Conservation (phyloP, 2,113 vertebrate genomes). For the Sturnus vulgaris region DNA sequence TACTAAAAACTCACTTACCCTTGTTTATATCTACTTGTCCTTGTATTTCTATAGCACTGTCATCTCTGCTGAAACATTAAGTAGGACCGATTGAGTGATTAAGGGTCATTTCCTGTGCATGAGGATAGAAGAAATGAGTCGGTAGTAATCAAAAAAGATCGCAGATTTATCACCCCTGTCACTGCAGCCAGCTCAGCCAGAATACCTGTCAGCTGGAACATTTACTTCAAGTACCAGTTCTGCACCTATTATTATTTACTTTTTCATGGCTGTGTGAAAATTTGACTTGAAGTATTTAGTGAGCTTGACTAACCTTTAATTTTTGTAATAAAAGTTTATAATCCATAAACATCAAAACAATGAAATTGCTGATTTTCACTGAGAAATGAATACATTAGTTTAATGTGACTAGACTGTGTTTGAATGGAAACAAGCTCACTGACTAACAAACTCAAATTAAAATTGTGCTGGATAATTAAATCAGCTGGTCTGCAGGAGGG, state of each 20-base stretch:
- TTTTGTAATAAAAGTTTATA: slow-evolving; percentile 15
- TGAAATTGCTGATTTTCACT: neutral
- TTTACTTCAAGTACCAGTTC: neutral
- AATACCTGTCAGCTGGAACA: neutral
- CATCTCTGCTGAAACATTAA: neutral
- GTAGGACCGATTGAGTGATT: neutral
- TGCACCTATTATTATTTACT: neutral
- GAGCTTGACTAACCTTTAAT: slow-evolving; percentile 16
- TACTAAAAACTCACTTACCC: neutral
- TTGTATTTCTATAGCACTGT: neutral
- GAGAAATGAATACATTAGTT: neutral
- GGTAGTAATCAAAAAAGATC: neutral
- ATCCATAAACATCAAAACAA: slow-evolving; percentile 4
- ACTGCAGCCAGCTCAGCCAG: neutral
- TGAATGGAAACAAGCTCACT: slow-evolving; percentile 17
- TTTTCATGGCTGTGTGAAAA: neutral
- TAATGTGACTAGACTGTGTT: slow-evolving; percentile 8
- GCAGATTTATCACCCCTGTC: neutral
- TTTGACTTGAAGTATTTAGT: slow-evolving; percentile 15
- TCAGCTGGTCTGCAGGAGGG: neutral
- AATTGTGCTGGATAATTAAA: slow-evolving; percentile 11
- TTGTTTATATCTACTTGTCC: neutral
- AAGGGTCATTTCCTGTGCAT: neutral
- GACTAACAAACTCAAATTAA: slow-evolving; percentile 14
- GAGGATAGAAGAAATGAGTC: neutral